A percentile compares a stretch with the other conserved stretches of the same genome.
These are phyloP conservation scores for Stegana nigrithorax DNA, from an alignment of 2,888 invertebrate species.

Conservation along the genomic window DNA sequence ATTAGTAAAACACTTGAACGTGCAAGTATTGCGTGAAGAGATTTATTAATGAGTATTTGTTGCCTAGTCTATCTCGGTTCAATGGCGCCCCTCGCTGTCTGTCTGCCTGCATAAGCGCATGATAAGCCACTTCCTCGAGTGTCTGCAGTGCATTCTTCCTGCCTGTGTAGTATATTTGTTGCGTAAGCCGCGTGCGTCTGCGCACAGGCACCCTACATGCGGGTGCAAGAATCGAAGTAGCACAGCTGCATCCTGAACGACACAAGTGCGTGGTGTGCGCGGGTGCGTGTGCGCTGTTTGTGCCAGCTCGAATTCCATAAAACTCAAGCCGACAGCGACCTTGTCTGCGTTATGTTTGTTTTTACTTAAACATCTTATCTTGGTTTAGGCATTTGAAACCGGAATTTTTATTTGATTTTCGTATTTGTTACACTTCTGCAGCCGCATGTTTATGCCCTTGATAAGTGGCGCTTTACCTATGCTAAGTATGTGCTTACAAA, in stretches of 20 bases:
- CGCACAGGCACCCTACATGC: too few species aligned
- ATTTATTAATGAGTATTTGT: slow-evolving; percentile 56
- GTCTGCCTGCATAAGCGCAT: too few species aligned
- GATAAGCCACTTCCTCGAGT: slow-evolving; percentile 36
- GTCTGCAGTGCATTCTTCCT: not conserved
- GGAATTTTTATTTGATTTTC: not conserved
- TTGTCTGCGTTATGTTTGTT: too few species aligned
- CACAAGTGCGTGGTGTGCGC: not conserved
- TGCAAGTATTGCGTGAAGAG: slow-evolving; percentile 30
- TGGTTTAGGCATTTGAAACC: not conserved
- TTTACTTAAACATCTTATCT: too few species aligned
- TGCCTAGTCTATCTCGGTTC: too few species aligned
- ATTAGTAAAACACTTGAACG: slow-evolving; percentile 41
- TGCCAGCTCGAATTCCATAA: too few species aligned
- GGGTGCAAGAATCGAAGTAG: too few species aligned
- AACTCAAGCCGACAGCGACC: too few species aligned
- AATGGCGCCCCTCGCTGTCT: too few species aligned
- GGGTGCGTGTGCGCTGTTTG: not conserved
- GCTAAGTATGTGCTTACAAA: not conserved
- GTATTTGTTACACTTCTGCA: not conserved
- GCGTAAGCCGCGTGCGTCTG: too few species aligned
- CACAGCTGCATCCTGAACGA: not conserved
- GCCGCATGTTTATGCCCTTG: too few species aligned
- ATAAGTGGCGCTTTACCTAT: too few species aligned
- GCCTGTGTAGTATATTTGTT: slow-evolving; percentile 1